Evolutionary conservation across 2,113 vertebrate species (phyloP).

Genomic region (Amphiprion ocellaris): DNA sequence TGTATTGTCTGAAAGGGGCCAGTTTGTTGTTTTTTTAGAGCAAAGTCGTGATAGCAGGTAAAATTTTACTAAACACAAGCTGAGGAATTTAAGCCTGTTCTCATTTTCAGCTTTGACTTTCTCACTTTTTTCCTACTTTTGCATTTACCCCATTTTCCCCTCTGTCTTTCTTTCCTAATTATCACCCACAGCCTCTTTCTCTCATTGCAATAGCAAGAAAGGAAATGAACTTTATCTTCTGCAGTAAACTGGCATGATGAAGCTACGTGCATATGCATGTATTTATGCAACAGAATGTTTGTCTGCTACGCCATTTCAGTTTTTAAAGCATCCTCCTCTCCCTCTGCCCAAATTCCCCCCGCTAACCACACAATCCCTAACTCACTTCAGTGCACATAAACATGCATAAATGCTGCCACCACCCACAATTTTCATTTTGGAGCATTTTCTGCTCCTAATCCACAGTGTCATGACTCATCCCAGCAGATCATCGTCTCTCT

Average conservation of each 20-base stretch:
- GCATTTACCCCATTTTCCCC: neutral
- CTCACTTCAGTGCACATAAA: neutral
- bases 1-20: slow-evolving; percentile 1
- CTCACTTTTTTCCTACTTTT: neutral
- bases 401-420: neutral
- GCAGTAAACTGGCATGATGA: neutral
- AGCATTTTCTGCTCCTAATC: slow-evolving; percentile 15
- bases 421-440: slow-evolving; percentile 15
- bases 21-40: slow-evolving; percentile 1
- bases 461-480: slow-evolving; percentile 25
- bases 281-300: neutral
- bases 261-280: neutral
- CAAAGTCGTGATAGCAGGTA: too few species aligned
- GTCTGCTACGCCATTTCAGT: neutral
- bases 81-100: too few species aligned
- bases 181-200: neutral
- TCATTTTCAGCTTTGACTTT: neutral
- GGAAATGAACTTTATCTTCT: neutral
- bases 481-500: slow-evolving; percentile 12
- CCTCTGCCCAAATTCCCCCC: slow-evolving; percentile 3
- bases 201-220: neutral
- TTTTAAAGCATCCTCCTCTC: neutral
- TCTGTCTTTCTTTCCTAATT: neutral
- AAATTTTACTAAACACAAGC: too few species aligned
- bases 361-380: neutral